These are phyloP conservation scores for Netelia fuscicornis DNA, from an alignment of 2,888 invertebrate genomes.

Conservation along the genomic window DNA sequence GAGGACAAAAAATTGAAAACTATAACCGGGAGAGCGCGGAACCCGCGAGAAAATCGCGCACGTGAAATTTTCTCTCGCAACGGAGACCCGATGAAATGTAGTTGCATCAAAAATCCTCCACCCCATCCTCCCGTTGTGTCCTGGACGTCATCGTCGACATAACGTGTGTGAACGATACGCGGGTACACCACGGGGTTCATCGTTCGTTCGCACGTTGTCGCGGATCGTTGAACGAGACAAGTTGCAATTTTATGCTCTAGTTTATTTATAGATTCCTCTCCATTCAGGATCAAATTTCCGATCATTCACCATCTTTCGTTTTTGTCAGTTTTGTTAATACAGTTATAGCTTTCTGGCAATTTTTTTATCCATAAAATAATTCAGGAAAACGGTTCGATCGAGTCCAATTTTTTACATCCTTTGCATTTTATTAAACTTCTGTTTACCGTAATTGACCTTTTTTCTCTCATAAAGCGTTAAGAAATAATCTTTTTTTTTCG, in stretches of 20 bases:
- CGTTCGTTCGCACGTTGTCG: slow-evolving; percentile 28
- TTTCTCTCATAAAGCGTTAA: no score
- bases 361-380: not conserved
- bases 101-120: slow-evolving; percentile 12
- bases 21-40: slow-evolving; percentile 11
- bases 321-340: not conserved
- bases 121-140: not conserved
- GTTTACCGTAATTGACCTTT: no score
- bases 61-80: slow-evolving; percentile 36
- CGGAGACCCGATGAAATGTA: slow-evolving; percentile 47
- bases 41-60: slow-evolving; percentile 30
- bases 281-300: not conserved
- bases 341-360: not conserved
- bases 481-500: no score
- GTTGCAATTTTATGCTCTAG: slow-evolving; percentile 45
- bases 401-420: no score
- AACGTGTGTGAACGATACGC: slow-evolving; percentile 20
- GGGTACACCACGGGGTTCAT: not conserved
- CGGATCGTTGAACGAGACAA: slow-evolving; percentile 41
- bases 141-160: slow-evolving; percentile 24
- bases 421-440: no score
- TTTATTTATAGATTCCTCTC: slow-evolving; percentile 1
- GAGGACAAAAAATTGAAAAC: slow-evolving; percentile 21
- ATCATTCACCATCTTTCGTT: not conserved
- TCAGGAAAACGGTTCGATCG: no score